Percentiles rank a stretch among this genome's conserved stretches.
These are phyloP conservation scores for Galerucella pusilla DNA, from an alignment of 2,888 invertebrate species.

Conservation along the genomic window DNA sequence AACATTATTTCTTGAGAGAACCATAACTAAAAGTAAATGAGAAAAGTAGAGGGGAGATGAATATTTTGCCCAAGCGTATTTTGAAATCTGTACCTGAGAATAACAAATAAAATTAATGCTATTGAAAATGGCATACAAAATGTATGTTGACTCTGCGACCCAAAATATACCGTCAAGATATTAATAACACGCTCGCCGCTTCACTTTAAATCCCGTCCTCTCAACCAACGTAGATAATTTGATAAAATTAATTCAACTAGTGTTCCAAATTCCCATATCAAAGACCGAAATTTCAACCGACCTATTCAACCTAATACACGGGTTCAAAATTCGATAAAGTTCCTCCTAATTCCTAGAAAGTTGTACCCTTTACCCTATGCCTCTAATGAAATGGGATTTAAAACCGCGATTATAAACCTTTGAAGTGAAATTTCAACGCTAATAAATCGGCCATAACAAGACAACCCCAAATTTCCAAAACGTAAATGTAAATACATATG, in stretches of 20 bases:
- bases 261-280: slow-evolving; percentile 2
- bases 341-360: slow-evolving; percentile 8
- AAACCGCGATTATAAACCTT: slow-evolving; percentile 24
- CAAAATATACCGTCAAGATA: background rate
- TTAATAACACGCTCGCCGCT: background rate
- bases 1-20: too few species aligned
- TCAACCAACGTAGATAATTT: slow-evolving; percentile 8
- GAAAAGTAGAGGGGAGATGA: too few species aligned
- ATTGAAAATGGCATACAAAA: background rate
- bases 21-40: too few species aligned
- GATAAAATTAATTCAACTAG: slow-evolving; percentile 6
- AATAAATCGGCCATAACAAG: slow-evolving; percentile 21
- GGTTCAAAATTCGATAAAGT: background rate
- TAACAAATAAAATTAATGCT: too few species aligned
- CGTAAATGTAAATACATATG: background rate
- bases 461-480: background rate
- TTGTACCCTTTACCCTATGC: slow-evolving; percentile 7
- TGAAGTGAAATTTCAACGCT: slow-evolving; percentile 20
- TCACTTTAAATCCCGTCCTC: background rate
- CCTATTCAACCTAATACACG: slow-evolving; percentile 6
- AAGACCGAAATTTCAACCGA: slow-evolving; percentile 5
- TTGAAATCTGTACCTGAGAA: too few species aligned
- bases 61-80: too few species aligned
- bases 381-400: background rate
- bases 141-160: background rate